Evolutionary conservation across 2,113 vertebrate genomes (phyloP).

Genomic region (Pluvianellus socialis): DNA sequence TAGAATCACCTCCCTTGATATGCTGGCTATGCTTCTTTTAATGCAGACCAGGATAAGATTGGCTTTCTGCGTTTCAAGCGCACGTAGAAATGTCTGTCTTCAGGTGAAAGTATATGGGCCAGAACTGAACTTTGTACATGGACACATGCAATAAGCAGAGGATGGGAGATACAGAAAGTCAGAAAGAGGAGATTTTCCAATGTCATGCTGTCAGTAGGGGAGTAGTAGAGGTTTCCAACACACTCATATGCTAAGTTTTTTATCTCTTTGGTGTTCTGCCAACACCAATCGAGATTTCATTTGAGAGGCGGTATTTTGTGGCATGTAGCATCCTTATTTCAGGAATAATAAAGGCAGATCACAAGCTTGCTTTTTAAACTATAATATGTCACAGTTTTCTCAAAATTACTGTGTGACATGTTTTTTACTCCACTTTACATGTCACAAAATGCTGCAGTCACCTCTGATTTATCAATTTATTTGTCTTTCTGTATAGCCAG

Average conservation of each 20-base stretch:
- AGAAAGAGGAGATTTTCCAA: not conserved
- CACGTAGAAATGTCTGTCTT: not conserved
- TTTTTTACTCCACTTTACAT: not conserved
- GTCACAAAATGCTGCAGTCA: not conserved
- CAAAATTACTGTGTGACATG: not conserved
- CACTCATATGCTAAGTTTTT: not conserved
- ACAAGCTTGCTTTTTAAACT: not conserved
- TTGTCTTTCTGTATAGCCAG: not conserved
- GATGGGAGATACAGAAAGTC: not conserved
- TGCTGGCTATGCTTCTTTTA: fast-evolving
- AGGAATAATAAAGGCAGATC: not conserved
- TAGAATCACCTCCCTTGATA: not conserved
- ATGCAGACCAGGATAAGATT: not conserved
- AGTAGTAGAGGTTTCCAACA: not conserved
- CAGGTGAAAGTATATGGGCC: not conserved
- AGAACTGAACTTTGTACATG: not conserved
- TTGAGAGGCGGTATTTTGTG: not conserved
- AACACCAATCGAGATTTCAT: not conserved
- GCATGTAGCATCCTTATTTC: not conserved
- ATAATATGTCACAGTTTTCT: not conserved
- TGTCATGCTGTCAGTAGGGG: not conserved
- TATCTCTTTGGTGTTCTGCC: not conserved
- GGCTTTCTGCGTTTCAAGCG: not conserved
- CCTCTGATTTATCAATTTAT: not conserved
- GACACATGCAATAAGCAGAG: not conserved